A percentile compares a stretch with the other conserved stretches of the same genome.
These are phyloP conservation scores for Sebastes itinus DNA, from an alignment of 2,797 vertebrate genomes.

Conservation along the genomic window DNA sequence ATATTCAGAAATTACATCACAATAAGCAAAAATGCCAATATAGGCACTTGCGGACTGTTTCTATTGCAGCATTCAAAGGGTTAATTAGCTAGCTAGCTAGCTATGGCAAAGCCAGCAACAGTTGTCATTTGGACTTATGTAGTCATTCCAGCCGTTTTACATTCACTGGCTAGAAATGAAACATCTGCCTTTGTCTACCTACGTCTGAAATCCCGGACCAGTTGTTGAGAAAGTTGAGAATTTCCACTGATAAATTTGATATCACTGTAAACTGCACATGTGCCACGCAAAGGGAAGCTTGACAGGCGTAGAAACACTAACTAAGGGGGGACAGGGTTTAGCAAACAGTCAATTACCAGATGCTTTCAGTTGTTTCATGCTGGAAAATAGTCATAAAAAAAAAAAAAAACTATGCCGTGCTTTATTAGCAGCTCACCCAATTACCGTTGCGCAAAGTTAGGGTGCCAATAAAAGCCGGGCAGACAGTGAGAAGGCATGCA, in stretches of 20 bases:
- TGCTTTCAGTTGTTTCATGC: conserved; percentile 19
- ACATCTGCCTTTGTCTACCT: neutral
- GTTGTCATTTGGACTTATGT: neutral
- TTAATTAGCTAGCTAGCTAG: neutral
- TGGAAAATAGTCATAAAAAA: conserved; percentile 19
- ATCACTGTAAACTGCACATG: neutral
- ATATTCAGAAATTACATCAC: too few species aligned
- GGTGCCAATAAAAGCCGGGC: conserved; percentile 26
- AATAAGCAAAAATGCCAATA: too few species aligned
- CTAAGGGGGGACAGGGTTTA: neutral
- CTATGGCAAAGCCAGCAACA: neutral
- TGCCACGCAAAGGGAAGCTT: neutral
- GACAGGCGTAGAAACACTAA: neutral
- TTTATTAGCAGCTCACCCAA: conserved; percentile 52
- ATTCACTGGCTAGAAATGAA: neutral
- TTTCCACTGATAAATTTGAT: neutral
- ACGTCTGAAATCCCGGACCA: neutral
- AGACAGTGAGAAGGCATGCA: conserved; percentile 24
- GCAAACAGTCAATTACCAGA: conserved; percentile 17
- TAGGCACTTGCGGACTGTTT: too few species aligned
- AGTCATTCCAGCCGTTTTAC: neutral
- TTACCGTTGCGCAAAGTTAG: conserved; percentile 30
- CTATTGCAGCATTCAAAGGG: too few species aligned
- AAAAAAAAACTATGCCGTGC: neutral
- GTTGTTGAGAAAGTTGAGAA: neutral